These are phyloP conservation scores for Connochaetes taurinus DNA, from an alignment of 2,113 vertebrate species.

Conservation along the genomic window DNA sequence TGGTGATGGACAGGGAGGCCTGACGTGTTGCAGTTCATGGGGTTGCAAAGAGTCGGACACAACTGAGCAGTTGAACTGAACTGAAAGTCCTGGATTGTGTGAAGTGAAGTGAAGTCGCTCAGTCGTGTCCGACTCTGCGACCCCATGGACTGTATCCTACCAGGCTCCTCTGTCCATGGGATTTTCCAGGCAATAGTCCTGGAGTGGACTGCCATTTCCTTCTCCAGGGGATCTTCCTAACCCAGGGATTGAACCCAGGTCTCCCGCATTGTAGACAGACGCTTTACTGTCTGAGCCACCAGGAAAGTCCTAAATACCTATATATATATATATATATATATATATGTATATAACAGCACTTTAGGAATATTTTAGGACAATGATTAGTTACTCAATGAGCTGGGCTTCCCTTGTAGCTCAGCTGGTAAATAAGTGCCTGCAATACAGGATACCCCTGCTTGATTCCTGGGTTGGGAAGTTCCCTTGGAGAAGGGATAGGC, in stretches of 20 bases:
- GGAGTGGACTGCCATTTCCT: too few species aligned
- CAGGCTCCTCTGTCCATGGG: too few species aligned
- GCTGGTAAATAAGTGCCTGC: neutral
- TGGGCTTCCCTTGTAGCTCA: neutral
- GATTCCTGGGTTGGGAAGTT: neutral
- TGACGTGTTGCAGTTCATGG: neutral
- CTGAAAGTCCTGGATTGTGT: neutral
- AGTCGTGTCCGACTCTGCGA: too few species aligned
- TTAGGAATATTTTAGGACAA: neutral
- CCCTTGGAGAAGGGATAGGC: neutral
- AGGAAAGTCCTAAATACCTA: neutral
- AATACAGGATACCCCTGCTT: neutral
- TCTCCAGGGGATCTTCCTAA: too few species aligned
- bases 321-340: neutral
- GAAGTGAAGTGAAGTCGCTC: too few species aligned
- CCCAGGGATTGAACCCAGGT: too few species aligned
- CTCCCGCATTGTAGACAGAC: too few species aligned
- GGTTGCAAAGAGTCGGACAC: neutral
- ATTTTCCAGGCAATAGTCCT: too few species aligned
- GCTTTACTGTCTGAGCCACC: too few species aligned
- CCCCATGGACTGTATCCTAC: too few species aligned
- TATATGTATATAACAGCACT: neutral
- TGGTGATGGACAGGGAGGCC: neutral
- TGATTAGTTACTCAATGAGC: neutral
- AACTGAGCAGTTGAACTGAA: neutral